A percentile compares a stretch with the other conserved stretches of the same genome.
Conservation (phyloP, 2,888 invertebrate genomes). For the Chaitophorus viminalis region DNA sequence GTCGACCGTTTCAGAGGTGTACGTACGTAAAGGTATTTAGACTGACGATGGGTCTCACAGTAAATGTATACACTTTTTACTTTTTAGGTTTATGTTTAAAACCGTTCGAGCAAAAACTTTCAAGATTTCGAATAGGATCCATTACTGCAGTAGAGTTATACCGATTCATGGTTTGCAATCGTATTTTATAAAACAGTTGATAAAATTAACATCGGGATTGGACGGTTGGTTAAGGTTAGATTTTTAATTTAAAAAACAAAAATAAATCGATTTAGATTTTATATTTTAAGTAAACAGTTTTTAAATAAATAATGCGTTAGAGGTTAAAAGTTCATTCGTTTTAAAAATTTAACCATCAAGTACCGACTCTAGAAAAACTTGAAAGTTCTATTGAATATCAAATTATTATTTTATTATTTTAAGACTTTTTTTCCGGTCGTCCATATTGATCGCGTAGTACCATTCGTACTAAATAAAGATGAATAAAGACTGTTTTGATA, state of each 20-base stretch:
- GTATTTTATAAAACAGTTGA: no score
- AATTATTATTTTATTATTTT: constrained; percentile 40
- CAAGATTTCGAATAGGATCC: not conserved
- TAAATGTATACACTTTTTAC: no score
- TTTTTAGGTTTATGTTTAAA: not conserved
- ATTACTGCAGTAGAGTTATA: no score
- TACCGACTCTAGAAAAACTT: not conserved
- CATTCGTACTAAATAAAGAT: not conserved
- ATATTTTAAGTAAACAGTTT: not conserved
- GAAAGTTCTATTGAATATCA: constrained; percentile 5
- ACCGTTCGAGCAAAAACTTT: not conserved
- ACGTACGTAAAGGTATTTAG: no score
- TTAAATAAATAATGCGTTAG: not conserved
- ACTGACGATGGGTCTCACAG: not conserved
- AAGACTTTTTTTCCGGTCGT: not conserved
- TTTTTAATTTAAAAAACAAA: not conserved
- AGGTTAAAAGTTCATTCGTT: constrained; percentile 36
- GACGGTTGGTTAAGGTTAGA: no score
- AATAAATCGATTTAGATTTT: constrained; percentile 12
- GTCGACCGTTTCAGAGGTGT: not conserved
- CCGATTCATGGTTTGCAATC: no score
- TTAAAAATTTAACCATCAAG: not conserved
- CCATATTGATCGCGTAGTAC: not conserved
- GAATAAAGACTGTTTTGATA: constrained; percentile 9
- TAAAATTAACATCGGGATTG: no score